Conservation (phyloP, 2,113 vertebrate genomes). For the Apteryx owenii region DNA sequence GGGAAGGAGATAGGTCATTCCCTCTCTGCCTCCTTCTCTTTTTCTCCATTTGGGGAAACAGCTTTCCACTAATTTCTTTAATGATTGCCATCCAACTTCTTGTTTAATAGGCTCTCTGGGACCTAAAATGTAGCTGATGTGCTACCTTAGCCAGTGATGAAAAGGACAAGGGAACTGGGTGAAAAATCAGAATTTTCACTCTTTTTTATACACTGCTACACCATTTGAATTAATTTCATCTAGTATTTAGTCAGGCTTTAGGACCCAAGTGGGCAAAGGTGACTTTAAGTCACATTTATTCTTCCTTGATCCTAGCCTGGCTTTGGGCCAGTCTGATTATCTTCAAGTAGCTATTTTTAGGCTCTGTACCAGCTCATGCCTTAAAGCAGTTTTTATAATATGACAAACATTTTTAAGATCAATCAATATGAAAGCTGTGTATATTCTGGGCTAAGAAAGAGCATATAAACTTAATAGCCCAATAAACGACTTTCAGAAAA, state of each 20-base stretch:
- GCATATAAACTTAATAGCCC: not conserved
- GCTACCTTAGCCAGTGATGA: not conserved
- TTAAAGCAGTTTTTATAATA: not conserved
- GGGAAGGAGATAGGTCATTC: not conserved
- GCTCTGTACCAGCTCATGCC: not conserved
- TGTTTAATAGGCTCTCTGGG: not conserved
- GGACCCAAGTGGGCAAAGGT: not conserved
- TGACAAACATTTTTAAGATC: conserved; percentile 34
- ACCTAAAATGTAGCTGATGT: not conserved
- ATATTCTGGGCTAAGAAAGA: not conserved
- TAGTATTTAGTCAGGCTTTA: not conserved
- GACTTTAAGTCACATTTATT: conserved; percentile 27
- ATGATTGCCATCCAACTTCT: not conserved
- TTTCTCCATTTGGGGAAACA: not conserved
- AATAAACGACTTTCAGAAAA: not conserved
- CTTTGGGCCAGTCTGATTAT: conserved; percentile 1
- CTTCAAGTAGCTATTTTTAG: conserved; percentile 14
- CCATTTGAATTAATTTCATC: not conserved
- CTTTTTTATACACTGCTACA: not conserved
- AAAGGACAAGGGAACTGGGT: not conserved
- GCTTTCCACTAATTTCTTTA: not conserved
- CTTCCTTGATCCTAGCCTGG: conserved; percentile 21
- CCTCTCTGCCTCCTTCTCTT: not conserved
- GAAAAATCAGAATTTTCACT: not conserved
- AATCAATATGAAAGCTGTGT: not conserved